Evolutionary conservation across 2,888 invertebrate genomes (phyloP).

Genomic region (Pandemis corylana): DNA sequence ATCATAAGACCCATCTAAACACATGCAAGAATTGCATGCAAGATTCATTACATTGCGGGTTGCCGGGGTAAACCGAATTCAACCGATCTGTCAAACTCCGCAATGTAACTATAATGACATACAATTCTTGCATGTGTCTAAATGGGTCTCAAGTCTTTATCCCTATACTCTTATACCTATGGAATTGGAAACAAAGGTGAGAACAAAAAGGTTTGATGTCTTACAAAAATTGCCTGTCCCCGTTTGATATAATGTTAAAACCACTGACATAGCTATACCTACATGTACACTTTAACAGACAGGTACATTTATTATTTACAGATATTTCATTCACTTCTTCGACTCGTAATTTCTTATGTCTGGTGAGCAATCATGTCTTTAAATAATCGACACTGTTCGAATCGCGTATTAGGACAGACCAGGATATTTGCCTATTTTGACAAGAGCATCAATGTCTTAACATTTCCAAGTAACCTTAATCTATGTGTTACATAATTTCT

Average conservation of each 20-base stretch:
- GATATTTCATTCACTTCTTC: neutral
- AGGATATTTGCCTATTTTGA: neutral
- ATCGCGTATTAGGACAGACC: neutral
- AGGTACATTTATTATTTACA: slow-evolving; percentile 7
- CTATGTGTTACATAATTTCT: neutral
- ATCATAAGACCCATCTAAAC: too few species aligned
- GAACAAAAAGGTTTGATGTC: neutral
- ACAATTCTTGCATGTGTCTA: too few species aligned
- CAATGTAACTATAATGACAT: too few species aligned
- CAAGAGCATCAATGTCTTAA: neutral
- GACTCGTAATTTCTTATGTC: neutral
- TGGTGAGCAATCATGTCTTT: neutral
- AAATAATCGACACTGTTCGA: slow-evolving; percentile 1
- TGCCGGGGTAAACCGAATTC: too few species aligned
- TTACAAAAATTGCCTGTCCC: neutral
- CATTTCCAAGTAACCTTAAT: neutral
- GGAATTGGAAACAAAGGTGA: neutral
- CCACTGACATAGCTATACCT: neutral
- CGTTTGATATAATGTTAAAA: neutral
- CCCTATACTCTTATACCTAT: neutral
- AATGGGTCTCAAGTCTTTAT: neutral
- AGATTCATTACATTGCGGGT: too few species aligned
- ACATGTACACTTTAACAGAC: neutral
- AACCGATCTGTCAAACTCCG: too few species aligned
- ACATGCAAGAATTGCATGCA: too few species aligned